Evolutionary conservation across 2,113 vertebrate genomes (phyloP).

Genomic region (Antigone vipio): DNA sequence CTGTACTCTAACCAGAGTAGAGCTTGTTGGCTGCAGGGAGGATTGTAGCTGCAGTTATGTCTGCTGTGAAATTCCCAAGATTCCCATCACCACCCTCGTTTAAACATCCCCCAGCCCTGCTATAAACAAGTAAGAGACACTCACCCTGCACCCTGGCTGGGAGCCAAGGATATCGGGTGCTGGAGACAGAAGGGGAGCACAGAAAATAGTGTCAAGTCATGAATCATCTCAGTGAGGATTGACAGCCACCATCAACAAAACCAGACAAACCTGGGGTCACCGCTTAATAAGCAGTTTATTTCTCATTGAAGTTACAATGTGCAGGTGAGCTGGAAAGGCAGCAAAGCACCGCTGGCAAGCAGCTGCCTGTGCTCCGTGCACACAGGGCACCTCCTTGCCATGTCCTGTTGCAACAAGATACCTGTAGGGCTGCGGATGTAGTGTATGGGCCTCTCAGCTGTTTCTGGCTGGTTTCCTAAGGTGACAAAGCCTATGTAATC

Average conservation of each 20-base stretch:
- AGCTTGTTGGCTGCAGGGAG: background rate
- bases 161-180: background rate
- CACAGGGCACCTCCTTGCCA: background rate
- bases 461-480: background rate
- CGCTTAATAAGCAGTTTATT: background rate
- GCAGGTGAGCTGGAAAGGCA: background rate
- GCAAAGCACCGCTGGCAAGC: background rate
- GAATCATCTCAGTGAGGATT: background rate
- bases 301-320: background rate
- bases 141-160: background rate
- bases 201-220: background rate
- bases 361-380: background rate
- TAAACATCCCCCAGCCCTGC: slow-evolving; percentile 21
- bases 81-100: background rate
- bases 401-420: background rate
- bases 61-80: slow-evolving; percentile 40
- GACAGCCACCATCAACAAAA: background rate
- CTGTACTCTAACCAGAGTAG: background rate
- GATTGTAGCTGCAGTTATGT: background rate
- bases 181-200: background rate
- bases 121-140: slow-evolving; percentile 46
- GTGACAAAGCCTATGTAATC: background rate
- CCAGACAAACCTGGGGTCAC: background rate
- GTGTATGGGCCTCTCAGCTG: background rate
- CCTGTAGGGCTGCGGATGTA: background rate